These are phyloP conservation scores for Rhinella marina DNA, from an alignment of 2,797 vertebrate genomes.

Conservation along the genomic window DNA sequence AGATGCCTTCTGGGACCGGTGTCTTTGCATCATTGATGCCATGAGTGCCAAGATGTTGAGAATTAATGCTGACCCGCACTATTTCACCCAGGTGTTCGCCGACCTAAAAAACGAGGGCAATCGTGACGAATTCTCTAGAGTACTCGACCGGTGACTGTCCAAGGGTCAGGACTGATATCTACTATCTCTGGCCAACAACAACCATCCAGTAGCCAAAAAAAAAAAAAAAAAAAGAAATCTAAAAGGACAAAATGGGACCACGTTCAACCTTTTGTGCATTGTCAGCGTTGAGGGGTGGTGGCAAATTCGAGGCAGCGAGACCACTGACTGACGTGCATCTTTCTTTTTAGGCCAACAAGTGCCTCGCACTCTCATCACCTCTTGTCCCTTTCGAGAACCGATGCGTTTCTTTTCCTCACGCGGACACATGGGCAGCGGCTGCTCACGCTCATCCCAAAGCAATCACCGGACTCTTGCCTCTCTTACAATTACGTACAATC, in stretches of 20 bases:
- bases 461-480: constrained; percentile 22
- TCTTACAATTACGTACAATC: not conserved
- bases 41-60: constrained; percentile 84
- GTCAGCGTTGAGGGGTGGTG: constrained; percentile 35
- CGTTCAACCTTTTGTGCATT: constrained; percentile 54
- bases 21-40: constrained; percentile 79
- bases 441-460: constrained; percentile 56
- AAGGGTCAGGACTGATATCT: constrained; percentile 26
- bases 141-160: constrained; percentile 78
- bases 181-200: constrained; percentile 30
- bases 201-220: constrained; percentile 59
- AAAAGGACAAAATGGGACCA: constrained; percentile 52
- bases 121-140: constrained; percentile 77
- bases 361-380: constrained; percentile 43
- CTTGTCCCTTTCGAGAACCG: constrained; percentile 4
- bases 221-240: constrained; percentile 2
- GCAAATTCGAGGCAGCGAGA: constrained; percentile 28
- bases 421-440: not conserved
- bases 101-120: constrained; percentile 81
- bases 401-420: not conserved
- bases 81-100: constrained; percentile 84
- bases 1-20: constrained; percentile 86
- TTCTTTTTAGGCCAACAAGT: constrained; percentile 56
- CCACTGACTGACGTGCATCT: constrained; percentile 40
- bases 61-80: constrained; percentile 85